A percentile compares a stretch with the other conserved stretches of the same genome.
Evolutionary conservation across 1,140 invertebrate genomes (phyloP).

Genomic region (Tyrophagus putrescentiae): DNA sequence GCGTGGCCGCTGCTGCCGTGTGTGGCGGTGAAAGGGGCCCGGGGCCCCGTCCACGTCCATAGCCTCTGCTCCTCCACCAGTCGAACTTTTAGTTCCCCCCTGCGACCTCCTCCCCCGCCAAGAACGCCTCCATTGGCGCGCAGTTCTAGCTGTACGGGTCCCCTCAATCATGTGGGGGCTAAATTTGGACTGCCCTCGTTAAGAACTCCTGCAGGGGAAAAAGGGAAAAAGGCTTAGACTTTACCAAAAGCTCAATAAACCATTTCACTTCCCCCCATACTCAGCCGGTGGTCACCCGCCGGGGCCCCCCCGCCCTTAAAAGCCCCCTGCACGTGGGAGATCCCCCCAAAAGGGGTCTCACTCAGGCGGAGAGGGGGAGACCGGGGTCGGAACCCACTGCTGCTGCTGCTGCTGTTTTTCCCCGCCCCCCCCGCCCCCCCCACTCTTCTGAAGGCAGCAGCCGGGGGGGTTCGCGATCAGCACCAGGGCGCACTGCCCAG

Average conservation of each 20-base stretch:
- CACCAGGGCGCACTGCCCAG: slow-evolving; percentile 65
- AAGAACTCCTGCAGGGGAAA: too few relatives aligned
- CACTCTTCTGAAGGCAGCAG: slow-evolving; percentile 28
- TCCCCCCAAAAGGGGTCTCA: slow-evolving; percentile 34
- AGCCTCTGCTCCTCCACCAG: too few relatives aligned
- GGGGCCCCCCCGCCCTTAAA: not conserved
- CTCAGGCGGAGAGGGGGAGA: slow-evolving; percentile 35
- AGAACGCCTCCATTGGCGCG: too few relatives aligned
- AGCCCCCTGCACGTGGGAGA: slow-evolving; percentile 26
- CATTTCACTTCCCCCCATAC: not conserved
- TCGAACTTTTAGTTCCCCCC: too few relatives aligned
- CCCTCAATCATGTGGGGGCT: not conserved
- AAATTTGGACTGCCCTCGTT: too few relatives aligned
- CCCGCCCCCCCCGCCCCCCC: not conserved
- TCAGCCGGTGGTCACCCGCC: not conserved
- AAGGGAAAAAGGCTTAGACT: too few relatives aligned
- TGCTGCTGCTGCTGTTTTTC: slow-evolving; percentile 23
- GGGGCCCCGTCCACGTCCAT: too few relatives aligned
- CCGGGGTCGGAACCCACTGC: slow-evolving; percentile 34
- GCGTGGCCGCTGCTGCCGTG: too few relatives aligned
- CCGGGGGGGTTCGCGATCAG: slow-evolving; percentile 38
- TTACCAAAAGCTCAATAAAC: too few relatives aligned
- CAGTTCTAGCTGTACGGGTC: slow-evolving; percentile 3
- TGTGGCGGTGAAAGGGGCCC: too few relatives aligned
- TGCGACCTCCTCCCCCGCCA: too few relatives aligned